Percentiles rank a stretch among this genome's conserved stretches.
These are phyloP conservation scores for Anolis apletophallus DNA, from an alignment of 2,797 vertebrate species.

Conservation along the genomic window DNA sequence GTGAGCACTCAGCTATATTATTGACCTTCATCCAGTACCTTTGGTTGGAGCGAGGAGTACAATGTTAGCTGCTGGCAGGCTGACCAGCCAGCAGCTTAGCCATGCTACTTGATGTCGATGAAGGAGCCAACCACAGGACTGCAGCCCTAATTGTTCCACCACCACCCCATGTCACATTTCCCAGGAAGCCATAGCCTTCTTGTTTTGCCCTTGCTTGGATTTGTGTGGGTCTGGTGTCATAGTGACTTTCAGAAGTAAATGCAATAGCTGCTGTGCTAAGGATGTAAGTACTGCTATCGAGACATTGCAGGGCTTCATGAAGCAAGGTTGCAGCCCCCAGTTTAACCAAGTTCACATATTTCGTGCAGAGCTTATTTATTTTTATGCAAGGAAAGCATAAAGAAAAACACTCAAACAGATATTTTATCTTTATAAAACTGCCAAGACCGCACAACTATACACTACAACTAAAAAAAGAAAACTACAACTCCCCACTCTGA, in stretches of 20 bases:
- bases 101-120: neutral
- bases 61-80: neutral
- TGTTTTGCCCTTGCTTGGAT: neutral
- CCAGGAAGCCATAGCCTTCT: neutral
- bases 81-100: neutral
- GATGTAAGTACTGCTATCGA: neutral
- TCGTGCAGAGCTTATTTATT: too few relatives aligned
- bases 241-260: neutral
- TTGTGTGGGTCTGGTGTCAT: neutral
- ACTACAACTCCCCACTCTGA: too few relatives aligned
- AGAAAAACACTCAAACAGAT: too few relatives aligned
- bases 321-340: too few relatives aligned
- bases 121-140: neutral
- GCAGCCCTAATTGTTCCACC: neutral
- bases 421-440: too few relatives aligned
- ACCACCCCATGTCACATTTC: neutral
- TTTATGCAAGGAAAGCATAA: too few relatives aligned
- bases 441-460: too few relatives aligned
- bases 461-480: too few relatives aligned
- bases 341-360: too few relatives aligned
- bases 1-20: slow-evolving; percentile 25
- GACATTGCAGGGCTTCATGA: neutral
- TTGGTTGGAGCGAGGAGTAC: neutral
- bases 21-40: slow-evolving; percentile 18
- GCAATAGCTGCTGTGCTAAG: neutral